Percentiles rank a stretch among this genome's conserved stretches.
Conservation (phyloP, 2,888 invertebrate genomes). For the Drosophila nr. perissopoda region DNA sequence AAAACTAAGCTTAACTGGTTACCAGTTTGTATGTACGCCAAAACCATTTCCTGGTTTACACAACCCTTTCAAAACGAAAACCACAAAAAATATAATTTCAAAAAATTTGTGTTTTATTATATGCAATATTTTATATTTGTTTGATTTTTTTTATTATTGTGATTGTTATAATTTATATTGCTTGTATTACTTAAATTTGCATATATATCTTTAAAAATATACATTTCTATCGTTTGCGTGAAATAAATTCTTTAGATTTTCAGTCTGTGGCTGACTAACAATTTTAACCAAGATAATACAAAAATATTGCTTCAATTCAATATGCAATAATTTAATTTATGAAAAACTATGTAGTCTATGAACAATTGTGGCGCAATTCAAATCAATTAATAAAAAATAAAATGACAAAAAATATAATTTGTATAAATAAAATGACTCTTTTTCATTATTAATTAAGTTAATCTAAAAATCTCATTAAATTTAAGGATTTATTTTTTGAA, state of each 20-base stretch:
- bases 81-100: background rate
- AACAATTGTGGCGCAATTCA: too few species aligned
- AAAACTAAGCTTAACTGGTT: background rate
- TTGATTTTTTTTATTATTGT: background rate
- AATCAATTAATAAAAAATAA: background rate
- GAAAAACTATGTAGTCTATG: background rate
- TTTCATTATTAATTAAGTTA: background rate
- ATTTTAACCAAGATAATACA: background rate
- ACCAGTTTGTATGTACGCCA: background rate
- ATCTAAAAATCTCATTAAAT: background rate
- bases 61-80: background rate
- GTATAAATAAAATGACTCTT: background rate
- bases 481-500: background rate
- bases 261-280: background rate
- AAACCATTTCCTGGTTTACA: background rate
- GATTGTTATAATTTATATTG: background rate
- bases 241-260: background rate
- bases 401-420: background rate
- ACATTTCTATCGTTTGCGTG: background rate
- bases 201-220: background rate
- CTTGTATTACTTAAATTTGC: too few species aligned
- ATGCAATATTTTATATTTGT: background rate
- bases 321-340: background rate
- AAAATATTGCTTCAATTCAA: background rate
- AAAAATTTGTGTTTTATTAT: background rate